Percentiles rank a stretch among this genome's conserved stretches.
Conservation (phyloP, 2,113 vertebrate species). For the Lophura nycthemera region DNA sequence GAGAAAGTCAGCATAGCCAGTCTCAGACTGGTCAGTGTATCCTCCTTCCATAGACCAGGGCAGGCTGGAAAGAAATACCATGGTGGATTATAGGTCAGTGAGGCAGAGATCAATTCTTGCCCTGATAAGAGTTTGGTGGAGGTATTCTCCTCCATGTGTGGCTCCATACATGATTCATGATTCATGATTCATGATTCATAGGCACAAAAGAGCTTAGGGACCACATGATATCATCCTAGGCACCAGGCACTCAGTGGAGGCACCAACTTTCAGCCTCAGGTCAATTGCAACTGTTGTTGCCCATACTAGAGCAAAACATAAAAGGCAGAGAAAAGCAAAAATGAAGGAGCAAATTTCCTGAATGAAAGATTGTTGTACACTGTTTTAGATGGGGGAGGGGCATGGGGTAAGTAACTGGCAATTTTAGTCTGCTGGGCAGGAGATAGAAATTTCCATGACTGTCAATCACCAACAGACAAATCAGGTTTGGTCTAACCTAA, state of each 20-base stretch:
- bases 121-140: not conserved
- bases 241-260: not conserved
- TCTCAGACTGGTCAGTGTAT: not conserved
- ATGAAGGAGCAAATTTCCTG: not conserved
- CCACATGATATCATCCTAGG: not conserved
- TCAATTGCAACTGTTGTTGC: not conserved
- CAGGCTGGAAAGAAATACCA: not conserved
- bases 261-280: not conserved
- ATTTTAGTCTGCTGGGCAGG: not conserved
- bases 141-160: not conserved
- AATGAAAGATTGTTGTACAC: not conserved
- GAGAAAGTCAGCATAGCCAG: not conserved
- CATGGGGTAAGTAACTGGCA: not conserved
- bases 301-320: not conserved
- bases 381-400: not conserved
- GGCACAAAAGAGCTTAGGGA: not conserved
- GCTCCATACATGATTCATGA: not conserved
- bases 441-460: not conserved
- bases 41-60: not conserved
- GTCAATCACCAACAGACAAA: not conserved
- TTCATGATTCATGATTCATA: not conserved
- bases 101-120: not conserved
- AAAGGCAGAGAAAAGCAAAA: not conserved
- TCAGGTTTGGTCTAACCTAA: not conserved
- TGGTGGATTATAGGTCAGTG: not conserved